A percentile compares a stretch with the other conserved stretches of the same genome.
Evolutionary conservation across 2,797 vertebrate genomes (phyloP).

Genomic region (Muscicapa comitata): DNA sequence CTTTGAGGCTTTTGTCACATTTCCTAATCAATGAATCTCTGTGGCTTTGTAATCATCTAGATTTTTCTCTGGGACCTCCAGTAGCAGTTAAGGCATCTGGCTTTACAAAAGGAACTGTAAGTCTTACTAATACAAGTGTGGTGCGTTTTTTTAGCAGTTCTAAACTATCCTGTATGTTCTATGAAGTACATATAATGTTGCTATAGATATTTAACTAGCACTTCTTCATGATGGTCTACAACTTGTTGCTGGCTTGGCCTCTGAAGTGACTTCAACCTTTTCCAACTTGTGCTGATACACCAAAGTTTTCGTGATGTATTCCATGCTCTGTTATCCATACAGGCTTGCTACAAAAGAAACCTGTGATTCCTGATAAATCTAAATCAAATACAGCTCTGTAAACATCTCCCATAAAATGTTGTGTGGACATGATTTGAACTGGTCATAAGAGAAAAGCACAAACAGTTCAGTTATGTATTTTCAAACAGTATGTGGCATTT

Average conservation of each 20-base stretch:
- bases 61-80: not conserved
- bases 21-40: not conserved
- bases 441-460: not conserved
- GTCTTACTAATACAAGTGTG: not conserved
- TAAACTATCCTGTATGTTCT: not conserved
- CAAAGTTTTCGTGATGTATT: not conserved
- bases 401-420: not conserved
- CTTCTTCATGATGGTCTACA: not conserved
- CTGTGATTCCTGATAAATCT: not conserved
- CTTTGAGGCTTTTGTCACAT: not conserved
- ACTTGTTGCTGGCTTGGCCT: not conserved
- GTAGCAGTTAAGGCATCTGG: constrained; percentile 37
- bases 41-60: not conserved
- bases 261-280: not conserved
- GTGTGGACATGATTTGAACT: not conserved
- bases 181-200: not conserved
- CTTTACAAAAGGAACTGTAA: not conserved
- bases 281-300: not conserved
- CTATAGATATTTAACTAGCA: not conserved
- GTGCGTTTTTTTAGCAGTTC: not conserved
- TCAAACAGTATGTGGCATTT: not conserved
- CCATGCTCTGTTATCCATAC: not conserved
- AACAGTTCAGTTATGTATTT: not conserved
- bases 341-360: not conserved
- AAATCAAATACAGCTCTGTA: not conserved